Base-by-base conservation (phyloP, 2,888 invertebrate genomes). In the Drosophila dives region DNA sequence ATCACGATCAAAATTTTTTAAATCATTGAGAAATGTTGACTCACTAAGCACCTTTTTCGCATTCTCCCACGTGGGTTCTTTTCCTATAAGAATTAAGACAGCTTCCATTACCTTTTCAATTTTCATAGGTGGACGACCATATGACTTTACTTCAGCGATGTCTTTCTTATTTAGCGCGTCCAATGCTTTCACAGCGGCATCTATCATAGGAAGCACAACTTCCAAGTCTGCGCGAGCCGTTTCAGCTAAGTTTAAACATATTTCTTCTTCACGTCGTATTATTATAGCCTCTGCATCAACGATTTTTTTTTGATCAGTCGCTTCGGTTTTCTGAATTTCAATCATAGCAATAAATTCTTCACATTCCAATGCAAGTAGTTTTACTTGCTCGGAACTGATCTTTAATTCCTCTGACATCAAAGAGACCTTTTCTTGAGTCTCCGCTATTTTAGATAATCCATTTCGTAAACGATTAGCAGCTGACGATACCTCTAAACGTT, bases 81-180 rank as follows among this genome's bases (percentile, higher is more conserved):
- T 94, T 90, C 95, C 95, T 34, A 95, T 94, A 29, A 98, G 92
- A 86, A 98, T 97, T 94, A 97, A 96, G 0, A 98, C 97, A 17
- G 98, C 97, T 92, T 98, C 97, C 95, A 98, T 94, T 0, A 97
- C 97, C 95, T 97, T 97, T 93, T 97, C 97, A 0, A 98, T 98
- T 92, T 97, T 96, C 65, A 95, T 94, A 2, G 98, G 98, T 1
- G 98, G 98, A 70, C 96, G 95, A 0, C 96, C 96, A 92, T 98
- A 98, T 0, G 98, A 97, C 91, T 97, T 97, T 69, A 98, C 97
- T 94, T 98, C 98, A 48, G 97, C 96, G 64, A 98, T 95, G 90
- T 97, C 97, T 90, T 97, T 97, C 92, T 97, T 97, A 91, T 97
- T 97, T 23, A 98, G 92, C 0, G 97, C 94, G 89, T 97, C 96